A percentile compares a stretch with the other conserved stretches of the same genome.
Conservation (phyloP, 2,797 vertebrate species). For the Anisognathus igniventris region DNA sequence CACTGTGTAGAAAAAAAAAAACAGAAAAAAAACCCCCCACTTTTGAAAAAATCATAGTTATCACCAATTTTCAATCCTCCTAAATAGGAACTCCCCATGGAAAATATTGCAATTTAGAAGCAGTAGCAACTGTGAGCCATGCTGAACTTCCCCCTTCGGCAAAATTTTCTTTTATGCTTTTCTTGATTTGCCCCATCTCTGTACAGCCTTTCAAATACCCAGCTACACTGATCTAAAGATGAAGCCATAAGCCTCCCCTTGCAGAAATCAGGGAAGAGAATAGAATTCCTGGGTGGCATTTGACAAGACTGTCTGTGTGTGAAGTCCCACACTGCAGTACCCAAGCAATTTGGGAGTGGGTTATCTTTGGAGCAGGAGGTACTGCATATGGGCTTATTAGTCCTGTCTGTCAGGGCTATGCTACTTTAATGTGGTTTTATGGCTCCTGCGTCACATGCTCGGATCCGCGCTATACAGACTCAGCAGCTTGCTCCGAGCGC, state of each 20-base stretch:
- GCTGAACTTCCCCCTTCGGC: not conserved
- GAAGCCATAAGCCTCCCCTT: not conserved
- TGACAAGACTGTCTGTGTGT: constrained; percentile 24
- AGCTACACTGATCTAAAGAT: not conserved
- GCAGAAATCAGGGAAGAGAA: not conserved
- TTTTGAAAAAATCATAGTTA: not conserved
- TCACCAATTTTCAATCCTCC: not conserved
- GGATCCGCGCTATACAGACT: not conserved
- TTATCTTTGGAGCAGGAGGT: constrained; percentile 53
- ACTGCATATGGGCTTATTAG: constrained; percentile 58
- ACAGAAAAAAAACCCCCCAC: not conserved
- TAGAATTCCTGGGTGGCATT: constrained; percentile 31
- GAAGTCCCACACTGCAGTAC: constrained; percentile 33
- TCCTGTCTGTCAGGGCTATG: constrained; percentile 54
- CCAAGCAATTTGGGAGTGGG: constrained; percentile 50
- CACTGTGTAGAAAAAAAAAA: not conserved
- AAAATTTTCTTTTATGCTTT: not conserved
- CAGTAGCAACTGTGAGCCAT: not conserved
- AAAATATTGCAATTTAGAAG: not conserved
- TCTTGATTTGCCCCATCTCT: not conserved
- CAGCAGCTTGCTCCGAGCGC: not conserved
- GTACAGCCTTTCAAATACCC: not conserved
- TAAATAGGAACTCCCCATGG: not conserved
- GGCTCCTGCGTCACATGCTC: constrained; percentile 13
- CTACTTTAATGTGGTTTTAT: constrained; percentile 46